Conservation (phyloP, 2,113 vertebrate genomes). For the Lates calcarifer region DNA sequence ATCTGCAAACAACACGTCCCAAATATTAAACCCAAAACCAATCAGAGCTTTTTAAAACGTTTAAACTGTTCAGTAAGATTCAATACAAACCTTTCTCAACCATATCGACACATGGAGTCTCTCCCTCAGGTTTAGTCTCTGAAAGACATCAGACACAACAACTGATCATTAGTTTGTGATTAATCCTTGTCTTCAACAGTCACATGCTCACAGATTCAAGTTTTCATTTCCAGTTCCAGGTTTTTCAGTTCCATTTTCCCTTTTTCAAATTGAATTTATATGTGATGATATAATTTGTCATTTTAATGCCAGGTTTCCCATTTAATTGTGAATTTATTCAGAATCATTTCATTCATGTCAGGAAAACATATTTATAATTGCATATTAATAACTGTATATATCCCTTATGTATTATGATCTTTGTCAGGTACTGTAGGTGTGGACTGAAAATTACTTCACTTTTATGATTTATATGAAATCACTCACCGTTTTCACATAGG, state of each 20-base stretch:
- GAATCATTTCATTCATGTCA: too few relatives aligned
- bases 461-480: background rate
- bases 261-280: background rate
- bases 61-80: background rate
- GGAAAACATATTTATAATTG: too few relatives aligned
- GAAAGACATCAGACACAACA: background rate
- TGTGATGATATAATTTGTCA: too few relatives aligned
- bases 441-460: too few relatives aligned
- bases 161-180: background rate
- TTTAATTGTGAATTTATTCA: background rate
- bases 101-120: rapidly evolving
- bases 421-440: too few relatives aligned
- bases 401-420: too few relatives aligned
- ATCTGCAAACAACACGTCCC: conserved; percentile 57
- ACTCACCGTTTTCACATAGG: rapidly evolving
- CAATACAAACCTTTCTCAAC: conserved; percentile 27
- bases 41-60: background rate
- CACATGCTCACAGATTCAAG: too few relatives aligned
- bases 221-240: too few relatives aligned
- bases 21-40: background rate
- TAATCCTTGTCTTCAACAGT: too few relatives aligned
- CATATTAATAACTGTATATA: too few relatives aligned
- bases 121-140: rapidly evolving
- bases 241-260: background rate
- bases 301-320: too few relatives aligned